Percentiles rank a stretch among this genome's conserved stretches.
phyloP scores from a whole-genome alignment of 2,113 vertebrate genomes.

The Crotalus horridus region DNA sequence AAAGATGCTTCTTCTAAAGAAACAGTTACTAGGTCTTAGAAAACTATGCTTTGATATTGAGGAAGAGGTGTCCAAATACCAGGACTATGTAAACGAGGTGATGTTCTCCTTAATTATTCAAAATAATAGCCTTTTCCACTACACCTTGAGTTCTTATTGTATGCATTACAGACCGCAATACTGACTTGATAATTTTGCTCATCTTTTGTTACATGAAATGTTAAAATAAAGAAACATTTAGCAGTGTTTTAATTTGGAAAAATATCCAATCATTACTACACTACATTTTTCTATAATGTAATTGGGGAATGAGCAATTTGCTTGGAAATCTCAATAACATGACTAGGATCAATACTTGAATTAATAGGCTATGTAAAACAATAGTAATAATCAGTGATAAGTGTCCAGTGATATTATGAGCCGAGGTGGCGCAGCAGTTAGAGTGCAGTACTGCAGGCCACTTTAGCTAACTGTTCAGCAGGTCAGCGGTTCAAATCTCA shows the following conservation, averaged over 20 bases:
- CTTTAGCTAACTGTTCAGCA: no score
- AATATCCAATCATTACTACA: neutral
- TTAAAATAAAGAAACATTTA: neutral
- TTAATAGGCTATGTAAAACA: neutral
- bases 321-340: neutral
- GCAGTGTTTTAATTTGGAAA: neutral
- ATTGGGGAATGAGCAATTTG: neutral
- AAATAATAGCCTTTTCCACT: neutral
- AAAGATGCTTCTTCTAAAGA: slow-evolving; percentile 88
- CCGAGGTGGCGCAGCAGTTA: no score
- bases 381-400: neutral
- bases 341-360: neutral
- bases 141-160: neutral
- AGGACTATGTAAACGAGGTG: slow-evolving; percentile 88
- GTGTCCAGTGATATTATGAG: neutral
- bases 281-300: neutral
- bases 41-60: slow-evolving; percentile 87
- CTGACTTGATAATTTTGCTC: neutral
- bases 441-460: no score
- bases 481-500: no score
- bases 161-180: neutral
- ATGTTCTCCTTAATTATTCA: neutral
- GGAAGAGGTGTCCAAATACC: slow-evolving; percentile 88
- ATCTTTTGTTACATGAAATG: neutral
- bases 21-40: slow-evolving; percentile 83